Conservation (phyloP, 2,888 invertebrate genomes). For the Parnassius smintheus region DNA sequence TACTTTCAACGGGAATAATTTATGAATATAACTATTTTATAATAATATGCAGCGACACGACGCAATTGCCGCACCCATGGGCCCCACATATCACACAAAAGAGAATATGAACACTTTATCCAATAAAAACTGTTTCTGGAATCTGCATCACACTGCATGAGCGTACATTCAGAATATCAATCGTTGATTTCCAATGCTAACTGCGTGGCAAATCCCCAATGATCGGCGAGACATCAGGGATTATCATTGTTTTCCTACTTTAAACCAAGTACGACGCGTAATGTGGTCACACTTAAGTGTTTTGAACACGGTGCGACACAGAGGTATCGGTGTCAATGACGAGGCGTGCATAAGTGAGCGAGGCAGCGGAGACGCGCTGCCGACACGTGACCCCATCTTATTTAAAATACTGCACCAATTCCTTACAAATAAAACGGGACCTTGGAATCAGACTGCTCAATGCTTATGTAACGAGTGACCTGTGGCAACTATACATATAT, state of each 20-base stretch:
- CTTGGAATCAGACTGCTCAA: slow-evolving; percentile 1
- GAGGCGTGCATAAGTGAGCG: slow-evolving; percentile 14
- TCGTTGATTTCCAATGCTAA: slow-evolving; percentile 40
- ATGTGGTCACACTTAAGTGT: slow-evolving; percentile 11
- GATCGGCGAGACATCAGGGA: slow-evolving; percentile 35
- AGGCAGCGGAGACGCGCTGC: slow-evolving; percentile 28
- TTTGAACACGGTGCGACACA: slow-evolving; percentile 28
- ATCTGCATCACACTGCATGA: slow-evolving; percentile 30
- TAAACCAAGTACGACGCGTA: slow-evolving; percentile 19
- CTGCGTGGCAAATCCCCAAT: slow-evolving; percentile 38
- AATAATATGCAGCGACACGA: background rate
- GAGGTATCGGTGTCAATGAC: slow-evolving; percentile 24
- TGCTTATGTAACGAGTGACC: slow-evolving; percentile 14
- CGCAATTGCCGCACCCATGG: slow-evolving; percentile 3
- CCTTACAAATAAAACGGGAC: slow-evolving; percentile 19
- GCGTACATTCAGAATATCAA: slow-evolving; percentile 38
- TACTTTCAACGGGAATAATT: too few relatives aligned
- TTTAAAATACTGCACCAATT: slow-evolving; percentile 29
- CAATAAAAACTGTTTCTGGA: slow-evolving; percentile 29
- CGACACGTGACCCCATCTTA: slow-evolving; percentile 31
- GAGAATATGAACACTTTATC: slow-evolving; percentile 26
- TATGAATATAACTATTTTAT: too few relatives aligned
- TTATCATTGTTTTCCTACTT: slow-evolving; percentile 34
- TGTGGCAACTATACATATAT: background rate
- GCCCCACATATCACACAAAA: slow-evolving; percentile 25